Evolutionary conservation across 1,140 invertebrate species (phyloP).

Genomic region (Drosophila pachea): DNA sequence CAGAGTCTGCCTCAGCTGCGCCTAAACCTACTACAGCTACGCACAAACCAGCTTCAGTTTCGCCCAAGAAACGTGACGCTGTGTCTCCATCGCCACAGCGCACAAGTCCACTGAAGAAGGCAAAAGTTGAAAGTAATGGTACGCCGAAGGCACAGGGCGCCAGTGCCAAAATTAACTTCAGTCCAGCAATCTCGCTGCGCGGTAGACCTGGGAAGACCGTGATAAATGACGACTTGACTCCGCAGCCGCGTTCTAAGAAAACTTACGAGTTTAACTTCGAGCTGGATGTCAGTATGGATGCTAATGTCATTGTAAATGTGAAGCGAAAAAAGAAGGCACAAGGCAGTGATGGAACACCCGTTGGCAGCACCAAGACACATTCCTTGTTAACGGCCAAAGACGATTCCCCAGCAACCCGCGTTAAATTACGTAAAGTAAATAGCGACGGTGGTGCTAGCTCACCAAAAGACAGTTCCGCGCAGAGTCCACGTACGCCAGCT

Average conservation of each 20-base stretch:
- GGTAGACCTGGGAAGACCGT: slow-evolving; percentile 62
- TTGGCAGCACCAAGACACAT: slow-evolving; percentile 13
- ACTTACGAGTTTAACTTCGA: slow-evolving; percentile 78
- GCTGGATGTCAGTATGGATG: slow-evolving; percentile 77
- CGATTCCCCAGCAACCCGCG: slow-evolving; percentile 51
- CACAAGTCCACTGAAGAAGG: slow-evolving; percentile 37
- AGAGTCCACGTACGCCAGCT: slow-evolving; percentile 65
- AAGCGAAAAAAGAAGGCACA: slow-evolving; percentile 70
- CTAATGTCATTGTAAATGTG: slow-evolving; percentile 77
- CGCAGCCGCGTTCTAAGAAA: slow-evolving; percentile 67
- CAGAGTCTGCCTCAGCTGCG: neutral
- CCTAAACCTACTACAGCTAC: neutral
- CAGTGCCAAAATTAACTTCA: slow-evolving; percentile 64
- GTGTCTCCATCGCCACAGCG: slow-evolving; percentile 5
- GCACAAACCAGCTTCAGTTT: slow-evolving; percentile 8
- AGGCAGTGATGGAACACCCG: neutral
- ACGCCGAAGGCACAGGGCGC: slow-evolving; percentile 23
- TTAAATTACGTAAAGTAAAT: slow-evolving; percentile 63
- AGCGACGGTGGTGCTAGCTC: slow-evolving; percentile 9
- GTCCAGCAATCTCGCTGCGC: slow-evolving; percentile 58
- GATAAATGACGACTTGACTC: slow-evolving; percentile 70
- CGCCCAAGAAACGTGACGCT: slow-evolving; percentile 44
- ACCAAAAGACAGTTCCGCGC: neutral
- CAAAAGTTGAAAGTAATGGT: slow-evolving; percentile 38
- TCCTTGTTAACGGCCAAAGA: slow-evolving; percentile 25